These are phyloP conservation scores for Accipiter cooperii DNA, from an alignment of 2,113 vertebrate species.

Conservation along the genomic window DNA sequence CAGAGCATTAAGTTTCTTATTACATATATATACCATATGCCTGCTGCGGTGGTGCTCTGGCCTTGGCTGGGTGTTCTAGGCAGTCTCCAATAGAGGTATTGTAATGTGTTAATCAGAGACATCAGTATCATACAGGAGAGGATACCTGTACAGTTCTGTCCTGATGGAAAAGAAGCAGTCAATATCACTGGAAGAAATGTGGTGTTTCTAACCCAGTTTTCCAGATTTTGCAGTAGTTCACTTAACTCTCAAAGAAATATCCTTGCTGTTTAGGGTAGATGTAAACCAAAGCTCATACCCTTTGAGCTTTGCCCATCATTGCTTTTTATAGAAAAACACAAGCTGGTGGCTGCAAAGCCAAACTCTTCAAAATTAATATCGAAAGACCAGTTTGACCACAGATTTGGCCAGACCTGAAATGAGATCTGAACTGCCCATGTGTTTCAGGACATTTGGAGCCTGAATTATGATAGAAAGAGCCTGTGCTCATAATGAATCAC, in stretches of 20 bases:
- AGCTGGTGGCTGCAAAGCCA: background rate
- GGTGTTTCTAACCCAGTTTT: background rate
- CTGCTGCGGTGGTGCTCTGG: background rate
- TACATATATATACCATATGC: background rate
- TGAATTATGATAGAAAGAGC: background rate
- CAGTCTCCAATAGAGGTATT: background rate
- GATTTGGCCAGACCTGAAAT: background rate
- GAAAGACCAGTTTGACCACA: background rate
- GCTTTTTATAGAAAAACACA: background rate
- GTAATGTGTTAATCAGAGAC: background rate
- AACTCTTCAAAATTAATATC: background rate
- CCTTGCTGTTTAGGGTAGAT: background rate
- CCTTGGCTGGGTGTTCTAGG: background rate
- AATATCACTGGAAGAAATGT: background rate
- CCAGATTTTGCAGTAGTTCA: background rate
- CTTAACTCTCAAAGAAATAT: background rate
- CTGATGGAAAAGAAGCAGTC: background rate
- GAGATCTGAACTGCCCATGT: background rate
- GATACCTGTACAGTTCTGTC: background rate
- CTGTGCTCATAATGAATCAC: background rate
- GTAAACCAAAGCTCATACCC: background rate
- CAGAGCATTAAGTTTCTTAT: background rate
- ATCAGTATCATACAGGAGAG: background rate
- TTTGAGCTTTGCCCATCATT: background rate
- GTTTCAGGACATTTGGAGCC: background rate